Evolutionary conservation across 92 coral and sea anemone genomes (phyloP).

Genomic region (Bergia puertoricense): DNA sequence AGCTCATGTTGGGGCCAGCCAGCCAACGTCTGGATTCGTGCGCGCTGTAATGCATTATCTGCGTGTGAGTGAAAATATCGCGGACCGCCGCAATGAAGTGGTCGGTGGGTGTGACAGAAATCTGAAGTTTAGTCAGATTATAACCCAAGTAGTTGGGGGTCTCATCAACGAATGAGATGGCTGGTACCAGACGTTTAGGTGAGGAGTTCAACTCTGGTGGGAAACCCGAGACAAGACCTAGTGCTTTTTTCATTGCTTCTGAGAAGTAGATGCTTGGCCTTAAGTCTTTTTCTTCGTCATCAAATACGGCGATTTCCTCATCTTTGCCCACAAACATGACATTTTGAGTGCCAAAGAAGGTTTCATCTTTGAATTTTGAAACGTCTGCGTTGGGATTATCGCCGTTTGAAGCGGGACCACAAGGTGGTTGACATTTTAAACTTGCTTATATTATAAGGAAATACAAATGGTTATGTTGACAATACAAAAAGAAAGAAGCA

Average conservation of each 20-base stretch:
- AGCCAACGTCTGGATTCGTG: background rate
- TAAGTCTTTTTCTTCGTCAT: background rate
- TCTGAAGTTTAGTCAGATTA: background rate
- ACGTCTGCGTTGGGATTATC: background rate
- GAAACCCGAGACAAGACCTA: background rate
- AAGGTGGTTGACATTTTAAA: background rate
- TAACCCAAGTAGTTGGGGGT: background rate
- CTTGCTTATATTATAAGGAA: no score
- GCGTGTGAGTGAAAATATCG: background rate
- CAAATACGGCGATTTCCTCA: background rate
- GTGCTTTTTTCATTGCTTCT: background rate
- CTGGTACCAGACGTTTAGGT: background rate
- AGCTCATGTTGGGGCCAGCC: background rate
- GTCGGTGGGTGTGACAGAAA: background rate
- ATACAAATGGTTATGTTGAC: no score
- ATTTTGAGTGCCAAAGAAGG: background rate
- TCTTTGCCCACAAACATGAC: background rate
- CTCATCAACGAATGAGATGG: background rate
- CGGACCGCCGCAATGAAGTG: background rate
- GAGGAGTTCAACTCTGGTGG: no score
- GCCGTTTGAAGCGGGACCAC: background rate
- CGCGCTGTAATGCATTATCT: background rate
- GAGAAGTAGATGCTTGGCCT: background rate
- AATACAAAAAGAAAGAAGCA: no score
- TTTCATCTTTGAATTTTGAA: background rate